Conservation (phyloP, 2,797 vertebrate genomes). For the Dromococcyx pavoninus region DNA sequence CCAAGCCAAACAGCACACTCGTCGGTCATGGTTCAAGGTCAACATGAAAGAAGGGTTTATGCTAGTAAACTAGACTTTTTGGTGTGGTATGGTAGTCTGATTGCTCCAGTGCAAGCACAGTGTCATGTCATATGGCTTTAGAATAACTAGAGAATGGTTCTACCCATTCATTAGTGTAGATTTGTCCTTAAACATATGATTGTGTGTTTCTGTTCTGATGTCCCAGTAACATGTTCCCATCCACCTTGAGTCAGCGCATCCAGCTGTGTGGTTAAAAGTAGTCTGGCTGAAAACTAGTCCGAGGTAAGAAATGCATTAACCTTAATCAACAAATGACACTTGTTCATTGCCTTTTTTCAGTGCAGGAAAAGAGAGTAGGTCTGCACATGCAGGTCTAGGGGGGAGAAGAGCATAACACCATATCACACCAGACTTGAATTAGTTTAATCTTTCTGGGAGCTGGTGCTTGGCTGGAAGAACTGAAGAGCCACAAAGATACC, state of each 20-base stretch:
- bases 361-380: background rate
- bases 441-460: background rate
- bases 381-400: background rate
- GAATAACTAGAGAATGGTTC: background rate
- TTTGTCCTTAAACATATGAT: background rate
- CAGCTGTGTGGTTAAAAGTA: background rate
- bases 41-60: background rate
- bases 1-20: background rate
- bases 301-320: background rate
- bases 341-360: background rate
- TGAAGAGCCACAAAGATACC: background rate
- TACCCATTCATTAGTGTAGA: background rate
- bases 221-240: background rate
- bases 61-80: background rate
- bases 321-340: background rate
- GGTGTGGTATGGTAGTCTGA: background rate
- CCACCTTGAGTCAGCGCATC: background rate
- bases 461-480: background rate
- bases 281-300: background rate
- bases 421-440: background rate
- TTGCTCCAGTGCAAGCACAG: background rate
- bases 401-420: rapidly evolving
- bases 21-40: background rate
- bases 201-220: background rate
- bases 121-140: background rate